Percentiles rank a stretch among this genome's conserved stretches.
These are phyloP conservation scores for Pterostichus madidus DNA, from an alignment of 2,888 invertebrate genomes.

Conservation along the genomic window DNA sequence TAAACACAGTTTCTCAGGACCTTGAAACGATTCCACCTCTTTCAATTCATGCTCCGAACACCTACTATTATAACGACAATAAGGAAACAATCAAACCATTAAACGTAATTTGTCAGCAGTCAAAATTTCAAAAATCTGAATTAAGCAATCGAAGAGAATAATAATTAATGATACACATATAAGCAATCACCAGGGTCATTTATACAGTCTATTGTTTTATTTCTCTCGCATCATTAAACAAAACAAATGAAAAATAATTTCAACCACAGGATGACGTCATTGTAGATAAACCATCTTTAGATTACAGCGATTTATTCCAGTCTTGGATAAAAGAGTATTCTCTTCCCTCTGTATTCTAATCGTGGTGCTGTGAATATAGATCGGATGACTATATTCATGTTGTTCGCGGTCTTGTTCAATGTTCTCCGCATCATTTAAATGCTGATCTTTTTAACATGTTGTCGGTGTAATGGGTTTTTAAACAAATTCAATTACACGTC, in stretches of 20 bases:
- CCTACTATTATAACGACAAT: slow-evolving; percentile 49
- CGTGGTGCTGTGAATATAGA: slow-evolving; percentile 34
- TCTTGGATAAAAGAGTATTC: background rate
- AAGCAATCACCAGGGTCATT: slow-evolving; percentile 39
- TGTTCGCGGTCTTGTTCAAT: slow-evolving; percentile 42
- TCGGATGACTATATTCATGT: slow-evolving; percentile 39
- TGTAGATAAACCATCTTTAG: slow-evolving; percentile 3
- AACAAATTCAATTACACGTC: slow-evolving; percentile 64
- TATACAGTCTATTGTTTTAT: slow-evolving; percentile 41
- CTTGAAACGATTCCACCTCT: slow-evolving; percentile 39
- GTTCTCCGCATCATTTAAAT: slow-evolving; percentile 48
- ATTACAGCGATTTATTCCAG: background rate
- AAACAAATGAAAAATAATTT: slow-evolving; percentile 33
- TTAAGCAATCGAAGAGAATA: slow-evolving; percentile 41
- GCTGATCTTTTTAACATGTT: slow-evolving; percentile 38
- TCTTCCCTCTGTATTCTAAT: slow-evolving; percentile 21
- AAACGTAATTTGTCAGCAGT: slow-evolving; percentile 44
- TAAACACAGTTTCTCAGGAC: slow-evolving; percentile 51
- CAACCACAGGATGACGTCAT: slow-evolving; percentile 42
- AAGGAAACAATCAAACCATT: slow-evolving; percentile 50
- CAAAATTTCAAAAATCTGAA: slow-evolving; percentile 56
- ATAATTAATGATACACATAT: slow-evolving; percentile 53
- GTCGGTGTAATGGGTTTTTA: slow-evolving; percentile 56
- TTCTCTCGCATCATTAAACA: slow-evolving; percentile 15
- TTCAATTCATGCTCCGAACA: slow-evolving; percentile 16